These are phyloP conservation scores for Hymenochirus boettgeri DNA, from an alignment of 2,113 vertebrate genomes.

Conservation along the genomic window DNA sequence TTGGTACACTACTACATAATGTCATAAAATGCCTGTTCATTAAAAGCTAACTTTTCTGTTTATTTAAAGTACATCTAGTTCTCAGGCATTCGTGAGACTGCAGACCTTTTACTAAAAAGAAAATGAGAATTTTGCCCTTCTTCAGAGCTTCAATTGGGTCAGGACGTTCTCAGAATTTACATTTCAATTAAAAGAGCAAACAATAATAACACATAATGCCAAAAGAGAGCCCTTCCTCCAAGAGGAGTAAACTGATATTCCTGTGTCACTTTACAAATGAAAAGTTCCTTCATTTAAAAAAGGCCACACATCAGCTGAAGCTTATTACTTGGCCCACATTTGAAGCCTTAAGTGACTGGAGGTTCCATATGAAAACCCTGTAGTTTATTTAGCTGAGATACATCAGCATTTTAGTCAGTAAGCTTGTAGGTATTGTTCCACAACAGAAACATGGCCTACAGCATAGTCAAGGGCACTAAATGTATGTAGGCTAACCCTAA, in stretches of 20 bases:
- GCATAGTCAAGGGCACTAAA: no score
- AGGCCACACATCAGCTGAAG: constrained; percentile 77
- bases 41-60: no score
- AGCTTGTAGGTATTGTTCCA: no score
- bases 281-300: constrained; percentile 86
- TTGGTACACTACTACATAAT: no score
- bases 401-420: no score
- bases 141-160: constrained; percentile 77
- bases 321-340: constrained; percentile 77
- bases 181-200: constrained; percentile 93
- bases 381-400: constrained; percentile 6
- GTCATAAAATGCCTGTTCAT: no score
- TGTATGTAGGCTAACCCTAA: no score
- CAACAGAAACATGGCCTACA: no score
- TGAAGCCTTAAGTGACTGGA: constrained; percentile 46
- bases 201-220: constrained; percentile 94
- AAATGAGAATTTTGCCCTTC: constrained; percentile 84
- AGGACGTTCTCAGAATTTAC: constrained; percentile 93
- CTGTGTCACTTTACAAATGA: constrained; percentile 82
- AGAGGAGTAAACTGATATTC: constrained; percentile 83
- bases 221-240: constrained; percentile 78
- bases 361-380: constrained; percentile 20
- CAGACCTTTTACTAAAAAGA: constrained; percentile 61
- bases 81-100: constrained; percentile 27
- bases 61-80: constrained; percentile 20